Base-by-base conservation (phyloP, 2,797 vertebrate species). In the Sebastes hopkinsi region DNA sequence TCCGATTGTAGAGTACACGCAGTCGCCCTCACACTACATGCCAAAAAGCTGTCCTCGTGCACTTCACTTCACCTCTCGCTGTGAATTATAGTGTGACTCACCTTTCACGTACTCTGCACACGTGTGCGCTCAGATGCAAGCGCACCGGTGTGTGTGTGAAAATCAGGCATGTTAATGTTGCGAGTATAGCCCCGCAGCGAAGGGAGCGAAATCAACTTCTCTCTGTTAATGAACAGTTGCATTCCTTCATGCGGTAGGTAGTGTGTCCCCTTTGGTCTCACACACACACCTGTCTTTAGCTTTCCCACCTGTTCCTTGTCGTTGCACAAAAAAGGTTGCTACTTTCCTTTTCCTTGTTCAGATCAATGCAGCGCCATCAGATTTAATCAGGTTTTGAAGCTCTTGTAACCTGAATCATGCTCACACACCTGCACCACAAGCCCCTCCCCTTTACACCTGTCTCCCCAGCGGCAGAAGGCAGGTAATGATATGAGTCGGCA, bases 391-490 rank as follows among this genome's bases (percentile, higher is more conserved):
- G 29, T 85, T 82, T 85, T 66, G 22, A 80, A 50, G 73, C 58
- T 18, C 9, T 16, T 66, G 92, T 83, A 88, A 93, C 79, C 79
- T 58, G 85, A 91, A 83, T 80, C 87, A 70, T 27, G n/a, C 62
- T 69, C 77, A 82, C 85, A 79, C 90, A 92, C 92, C 93, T 92
- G 92, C 65, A 36, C 67, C 62, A 36, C 34, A 60, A 65, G 59
- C 85, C 89, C 79, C 86, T 85, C 82, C 89, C 82, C 88, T 93
- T 90, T 90, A 90, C 90, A 92, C 89, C 91, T 89, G 91, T 89
- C 79, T 61, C 89, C 81, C 50, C 80, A 13, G 80, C 1, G 50
- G 89, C 87, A 87, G 84, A 80, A 86, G 80, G 78, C 72, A 70
- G 80, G 66, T 84, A 79, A 77, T 54, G 56, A 81, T 71, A 73